Conservation (phyloP, 2,113 vertebrate species). For the Pseudorasbora parva region DNA sequence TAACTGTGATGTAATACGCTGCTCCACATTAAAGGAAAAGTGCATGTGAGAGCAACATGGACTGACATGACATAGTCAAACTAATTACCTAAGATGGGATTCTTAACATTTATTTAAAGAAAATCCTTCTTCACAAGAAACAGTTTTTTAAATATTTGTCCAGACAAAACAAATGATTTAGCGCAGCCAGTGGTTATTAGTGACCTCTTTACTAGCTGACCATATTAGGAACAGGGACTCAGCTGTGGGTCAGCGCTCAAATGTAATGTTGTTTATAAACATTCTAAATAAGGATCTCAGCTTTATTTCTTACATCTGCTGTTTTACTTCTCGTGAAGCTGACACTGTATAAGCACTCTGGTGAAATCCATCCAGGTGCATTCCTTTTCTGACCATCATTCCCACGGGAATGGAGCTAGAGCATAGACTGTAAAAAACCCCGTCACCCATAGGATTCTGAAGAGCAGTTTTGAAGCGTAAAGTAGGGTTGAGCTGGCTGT, state of each 20-base stretch:
- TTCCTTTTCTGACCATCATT: conserved; percentile 3
- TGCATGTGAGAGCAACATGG: not conserved
- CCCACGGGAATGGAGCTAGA: not conserved
- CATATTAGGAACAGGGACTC: conserved; percentile 14
- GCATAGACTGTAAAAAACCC: too few relatives aligned
- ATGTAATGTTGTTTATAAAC: conserved; percentile 28
- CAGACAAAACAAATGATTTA: not conserved
- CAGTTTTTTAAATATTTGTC: conserved; percentile 7
- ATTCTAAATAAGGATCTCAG: not conserved
- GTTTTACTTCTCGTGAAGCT: not conserved
- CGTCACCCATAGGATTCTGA: too few relatives aligned
- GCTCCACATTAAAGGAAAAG: conserved; percentile 27
- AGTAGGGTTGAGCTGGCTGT: too few relatives aligned
- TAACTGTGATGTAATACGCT: conserved; percentile 29
- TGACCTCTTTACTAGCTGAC: not conserved
- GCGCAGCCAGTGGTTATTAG: not conserved
- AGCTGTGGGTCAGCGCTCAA: not conserved
- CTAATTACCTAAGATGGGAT: not conserved
- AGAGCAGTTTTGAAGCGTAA: too few relatives aligned
- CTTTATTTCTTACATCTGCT: not conserved
- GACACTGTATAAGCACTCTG: conserved; percentile 25
- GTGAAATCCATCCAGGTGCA: not conserved
- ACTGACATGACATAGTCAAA: not conserved
- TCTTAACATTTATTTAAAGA: not conserved
- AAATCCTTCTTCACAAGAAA: not conserved